A percentile compares a stretch with the other conserved stretches of the same genome.
These are phyloP conservation scores for Trichonephila clavata DNA, from an alignment of 1,140 invertebrate species.

Conservation along the genomic window DNA sequence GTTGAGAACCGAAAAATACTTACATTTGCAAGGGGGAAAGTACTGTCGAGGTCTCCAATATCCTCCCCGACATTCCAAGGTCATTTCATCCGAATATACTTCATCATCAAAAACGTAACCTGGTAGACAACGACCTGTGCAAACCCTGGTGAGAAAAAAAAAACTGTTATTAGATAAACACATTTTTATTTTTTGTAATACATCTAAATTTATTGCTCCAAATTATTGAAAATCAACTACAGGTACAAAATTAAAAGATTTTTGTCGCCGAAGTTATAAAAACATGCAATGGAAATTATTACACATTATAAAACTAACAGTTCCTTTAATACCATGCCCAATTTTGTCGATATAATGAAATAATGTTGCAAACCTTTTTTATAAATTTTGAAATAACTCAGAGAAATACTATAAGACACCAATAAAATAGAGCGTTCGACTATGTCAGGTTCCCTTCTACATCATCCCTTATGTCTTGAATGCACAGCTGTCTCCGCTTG, in stretches of 20 bases:
- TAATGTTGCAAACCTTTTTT: too few relatives aligned
- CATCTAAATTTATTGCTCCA: background rate
- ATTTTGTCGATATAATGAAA: too few relatives aligned
- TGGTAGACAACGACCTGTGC: slow-evolving; percentile 11
- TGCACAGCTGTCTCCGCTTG: too few relatives aligned
- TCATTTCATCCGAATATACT: background rate
- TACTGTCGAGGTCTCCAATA: background rate
- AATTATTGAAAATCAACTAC: background rate
- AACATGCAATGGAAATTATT: background rate
- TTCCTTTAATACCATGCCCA: too few relatives aligned
- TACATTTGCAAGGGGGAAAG: slow-evolving; percentile 38
- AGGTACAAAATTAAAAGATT: background rate
- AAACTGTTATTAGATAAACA: background rate
- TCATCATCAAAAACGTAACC: slow-evolving; percentile 2
- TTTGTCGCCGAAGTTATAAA: background rate
- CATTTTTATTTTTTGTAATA: background rate
- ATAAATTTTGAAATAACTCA: too few relatives aligned
- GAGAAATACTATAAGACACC: too few relatives aligned
- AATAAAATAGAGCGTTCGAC: too few relatives aligned
- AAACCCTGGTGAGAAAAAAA: background rate
- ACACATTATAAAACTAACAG: background rate
- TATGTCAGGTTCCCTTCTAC: too few relatives aligned
- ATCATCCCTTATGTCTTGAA: too few relatives aligned
- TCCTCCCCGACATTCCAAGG: background rate
- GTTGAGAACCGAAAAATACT: background rate